phyloP scores from a whole-genome alignment of 35 echinoderm and acorn worm genomes.

The Apostichopus californicus region DNA sequence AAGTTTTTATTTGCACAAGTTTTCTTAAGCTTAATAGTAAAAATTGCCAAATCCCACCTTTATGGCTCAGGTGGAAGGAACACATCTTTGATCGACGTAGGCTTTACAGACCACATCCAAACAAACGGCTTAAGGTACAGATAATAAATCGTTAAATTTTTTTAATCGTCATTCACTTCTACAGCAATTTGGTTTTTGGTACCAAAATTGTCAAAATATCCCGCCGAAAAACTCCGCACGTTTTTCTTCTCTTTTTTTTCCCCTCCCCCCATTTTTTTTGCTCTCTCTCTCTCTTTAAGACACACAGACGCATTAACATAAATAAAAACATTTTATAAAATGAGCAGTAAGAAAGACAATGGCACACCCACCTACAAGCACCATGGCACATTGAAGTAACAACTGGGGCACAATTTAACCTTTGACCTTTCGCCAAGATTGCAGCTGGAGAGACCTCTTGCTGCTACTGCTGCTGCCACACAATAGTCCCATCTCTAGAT shows the following conservation, averaged over 20 bases:
- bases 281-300: neutral
- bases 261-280: too few species aligned
- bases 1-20: neutral
- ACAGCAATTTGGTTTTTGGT: neutral
- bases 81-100: neutral
- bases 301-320: constrained; percentile 59
- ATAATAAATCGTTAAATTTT: too few species aligned
- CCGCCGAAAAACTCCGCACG: constrained; percentile 4
- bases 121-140: too few species aligned
- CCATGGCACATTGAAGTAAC: constrained; percentile 57
- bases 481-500: constrained; percentile 24
- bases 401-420: constrained; percentile 53
- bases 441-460: neutral
- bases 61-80: neutral
- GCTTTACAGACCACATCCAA: too few species aligned
- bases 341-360: constrained; percentile 62
- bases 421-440: constrained; percentile 35
- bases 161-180: neutral
- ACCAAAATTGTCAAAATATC: neutral
- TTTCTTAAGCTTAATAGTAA: neutral
- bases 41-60: neutral
- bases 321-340: constrained; percentile 64
- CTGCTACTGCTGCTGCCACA: neutral
- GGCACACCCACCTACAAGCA: constrained; percentile 68
- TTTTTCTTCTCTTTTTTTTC: neutral